Percentiles rank a stretch among this genome's conserved stretches.
These are phyloP conservation scores for Chloropsis hardwickii DNA, from an alignment of 2,113 vertebrate genomes.

Conservation along the genomic window DNA sequence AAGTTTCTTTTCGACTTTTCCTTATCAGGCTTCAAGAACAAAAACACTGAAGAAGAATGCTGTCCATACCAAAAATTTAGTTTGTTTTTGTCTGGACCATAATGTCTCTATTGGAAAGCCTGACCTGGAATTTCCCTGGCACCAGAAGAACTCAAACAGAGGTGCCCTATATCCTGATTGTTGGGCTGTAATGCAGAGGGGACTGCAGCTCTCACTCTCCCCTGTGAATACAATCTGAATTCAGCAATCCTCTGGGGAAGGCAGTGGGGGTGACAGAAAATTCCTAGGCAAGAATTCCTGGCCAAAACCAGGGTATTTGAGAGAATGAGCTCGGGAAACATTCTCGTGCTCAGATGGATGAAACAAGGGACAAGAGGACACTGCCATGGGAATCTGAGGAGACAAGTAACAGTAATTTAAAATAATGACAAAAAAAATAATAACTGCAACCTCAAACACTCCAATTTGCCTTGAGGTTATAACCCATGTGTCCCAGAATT, in stretches of 20 bases:
- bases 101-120: not conserved
- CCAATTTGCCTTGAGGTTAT: rapidly evolving
- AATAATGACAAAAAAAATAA: not conserved
- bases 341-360: not conserved
- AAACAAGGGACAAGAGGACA: not conserved
- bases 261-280: not conserved
- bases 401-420: not conserved
- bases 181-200: not conserved
- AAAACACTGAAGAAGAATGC: not conserved
- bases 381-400: not conserved
- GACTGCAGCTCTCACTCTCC: not conserved
- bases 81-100: not conserved
- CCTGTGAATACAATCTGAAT: not conserved
- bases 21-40: not conserved
- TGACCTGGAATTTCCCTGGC: not conserved
- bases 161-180: not conserved
- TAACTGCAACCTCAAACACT: not conserved
- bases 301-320: not conserved
- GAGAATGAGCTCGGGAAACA: not conserved
- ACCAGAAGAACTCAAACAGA: not conserved
- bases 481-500: rapidly evolving
- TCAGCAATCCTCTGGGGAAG: not conserved
- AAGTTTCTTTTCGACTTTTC: not conserved
- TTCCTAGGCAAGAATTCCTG: not conserved
- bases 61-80: not conserved